These are phyloP conservation scores for Aurelia sp. DNA, from an alignment of 30 jellyfish, hydroid and myxozoan species.

Conservation along the genomic window DNA sequence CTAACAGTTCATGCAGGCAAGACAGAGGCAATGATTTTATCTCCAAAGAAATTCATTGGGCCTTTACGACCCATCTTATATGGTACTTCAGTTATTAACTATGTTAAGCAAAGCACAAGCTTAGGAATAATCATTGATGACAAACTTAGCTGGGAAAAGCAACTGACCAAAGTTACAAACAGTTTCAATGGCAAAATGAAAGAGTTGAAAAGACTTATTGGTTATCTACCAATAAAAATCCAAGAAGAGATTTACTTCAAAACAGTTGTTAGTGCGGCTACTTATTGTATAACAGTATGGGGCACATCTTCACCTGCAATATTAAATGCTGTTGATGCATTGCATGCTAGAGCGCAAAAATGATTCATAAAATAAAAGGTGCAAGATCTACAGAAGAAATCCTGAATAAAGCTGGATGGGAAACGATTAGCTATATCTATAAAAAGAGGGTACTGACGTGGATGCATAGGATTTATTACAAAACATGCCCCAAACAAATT, in stretches of 20 bases:
- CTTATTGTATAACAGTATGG: conserved; percentile 48
- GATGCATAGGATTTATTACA: conserved; percentile 49
- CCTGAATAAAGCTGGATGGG: conserved; percentile 43
- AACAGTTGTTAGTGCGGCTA: not conserved
- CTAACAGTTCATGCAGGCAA: no score
- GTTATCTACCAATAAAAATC: conserved; percentile 41
- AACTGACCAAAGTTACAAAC: conserved; percentile 37
- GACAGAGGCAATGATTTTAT: no score
- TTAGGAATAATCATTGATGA: no score
- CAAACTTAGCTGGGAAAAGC: not conserved
- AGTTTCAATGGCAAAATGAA: conserved; percentile 43
- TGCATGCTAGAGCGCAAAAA: conserved; percentile 41
- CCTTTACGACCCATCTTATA: no score
- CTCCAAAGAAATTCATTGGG: no score
- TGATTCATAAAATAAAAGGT: conserved; percentile 29
- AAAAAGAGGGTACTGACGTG: conserved; percentile 34
- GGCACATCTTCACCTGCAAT: conserved; percentile 44
- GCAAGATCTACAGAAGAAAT: conserved; percentile 29
- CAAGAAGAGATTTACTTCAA: conserved; percentile 49
- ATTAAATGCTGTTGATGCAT: conserved; percentile 17
- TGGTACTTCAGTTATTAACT: no score
- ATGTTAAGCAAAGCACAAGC: no score
- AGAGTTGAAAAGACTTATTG: conserved; percentile 29
- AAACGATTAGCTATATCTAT: conserved; percentile 43
- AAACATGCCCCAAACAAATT: conserved; percentile 36